Conservation (phyloP, 2,113 vertebrate species). For the Tretioscincus oriximinensis region DNA sequence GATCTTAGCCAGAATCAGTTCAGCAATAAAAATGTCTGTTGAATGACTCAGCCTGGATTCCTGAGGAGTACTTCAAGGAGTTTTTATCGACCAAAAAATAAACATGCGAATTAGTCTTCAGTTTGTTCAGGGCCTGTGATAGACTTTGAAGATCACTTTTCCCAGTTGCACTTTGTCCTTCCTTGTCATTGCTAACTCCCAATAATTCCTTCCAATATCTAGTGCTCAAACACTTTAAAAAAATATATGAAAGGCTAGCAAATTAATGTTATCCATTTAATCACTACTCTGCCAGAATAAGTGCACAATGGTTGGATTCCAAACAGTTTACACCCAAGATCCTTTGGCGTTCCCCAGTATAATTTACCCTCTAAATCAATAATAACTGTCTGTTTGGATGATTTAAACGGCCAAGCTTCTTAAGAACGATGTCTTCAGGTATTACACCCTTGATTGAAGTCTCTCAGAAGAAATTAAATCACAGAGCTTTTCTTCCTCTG, state of each 20-base stretch:
- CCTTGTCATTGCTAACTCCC: background rate
- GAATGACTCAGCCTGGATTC: no score
- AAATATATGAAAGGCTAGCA: background rate
- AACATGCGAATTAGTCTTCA: background rate
- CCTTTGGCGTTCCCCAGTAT: background rate
- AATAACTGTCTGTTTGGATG: conserved; percentile 33
- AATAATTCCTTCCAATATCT: background rate
- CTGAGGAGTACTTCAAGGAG: no score
- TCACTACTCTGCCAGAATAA: background rate
- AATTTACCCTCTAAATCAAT: conserved; percentile 16
- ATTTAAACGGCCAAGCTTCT: conserved; percentile 34
- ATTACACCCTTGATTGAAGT: conserved; percentile 36
- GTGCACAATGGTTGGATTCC: conserved; percentile 4
- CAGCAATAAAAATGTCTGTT: no score
- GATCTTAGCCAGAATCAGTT: no score
- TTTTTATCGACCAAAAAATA: background rate
- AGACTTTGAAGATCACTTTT: background rate
- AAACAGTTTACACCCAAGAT: conserved; percentile 9
- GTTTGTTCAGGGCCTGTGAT: background rate
- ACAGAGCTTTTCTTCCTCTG: conserved; percentile 12
- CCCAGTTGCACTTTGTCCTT: background rate
- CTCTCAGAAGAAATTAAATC: conserved; percentile 39
- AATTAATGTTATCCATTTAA: background rate
- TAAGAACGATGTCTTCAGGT: conserved; percentile 29
- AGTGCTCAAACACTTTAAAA: background rate